Evolutionary conservation across 2,888 invertebrate genomes (phyloP).

Genomic region (Diarsia brunnea): DNA sequence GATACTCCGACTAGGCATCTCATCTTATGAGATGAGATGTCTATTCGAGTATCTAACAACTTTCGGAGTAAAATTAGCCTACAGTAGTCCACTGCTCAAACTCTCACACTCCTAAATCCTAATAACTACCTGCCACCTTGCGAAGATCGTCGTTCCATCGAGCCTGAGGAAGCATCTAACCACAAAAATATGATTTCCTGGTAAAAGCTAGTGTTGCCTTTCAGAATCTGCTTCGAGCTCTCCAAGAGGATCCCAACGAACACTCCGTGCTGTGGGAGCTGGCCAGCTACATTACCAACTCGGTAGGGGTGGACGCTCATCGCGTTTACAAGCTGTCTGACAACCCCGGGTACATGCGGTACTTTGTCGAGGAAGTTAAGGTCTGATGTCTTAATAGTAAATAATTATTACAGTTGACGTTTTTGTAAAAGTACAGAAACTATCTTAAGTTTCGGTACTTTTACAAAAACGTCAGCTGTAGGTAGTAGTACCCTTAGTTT

Average conservation of each 20-base stretch:
- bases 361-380: constrained; percentile 65
- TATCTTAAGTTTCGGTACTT: too few species aligned
- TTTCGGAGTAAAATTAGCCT: too few species aligned
- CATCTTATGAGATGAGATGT: too few species aligned
- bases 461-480: too few species aligned
- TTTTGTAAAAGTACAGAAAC: background rate
- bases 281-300: constrained; percentile 92
- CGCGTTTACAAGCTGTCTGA: constrained; percentile 83
- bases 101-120: too few species aligned
- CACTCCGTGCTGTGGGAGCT: constrained; percentile 92
- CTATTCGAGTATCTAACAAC: too few species aligned
- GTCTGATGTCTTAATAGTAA: constrained; percentile 50
- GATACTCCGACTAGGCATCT: too few species aligned
- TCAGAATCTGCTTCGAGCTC: constrained; percentile 91
- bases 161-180: too few species aligned
- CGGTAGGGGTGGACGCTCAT: constrained; percentile 93
- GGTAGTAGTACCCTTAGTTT: background rate
- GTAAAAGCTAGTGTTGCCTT: constrained; percentile 18
- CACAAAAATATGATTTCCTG: too few species aligned
- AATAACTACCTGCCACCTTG: too few species aligned
- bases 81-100: too few species aligned
- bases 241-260: constrained; percentile 91
- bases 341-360: constrained; percentile 73
- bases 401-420: background rate
- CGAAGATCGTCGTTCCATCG: too few species aligned